These are phyloP conservation scores for Coleophora deauratella DNA, from an alignment of 2,888 invertebrate genomes.

Conservation along the genomic window DNA sequence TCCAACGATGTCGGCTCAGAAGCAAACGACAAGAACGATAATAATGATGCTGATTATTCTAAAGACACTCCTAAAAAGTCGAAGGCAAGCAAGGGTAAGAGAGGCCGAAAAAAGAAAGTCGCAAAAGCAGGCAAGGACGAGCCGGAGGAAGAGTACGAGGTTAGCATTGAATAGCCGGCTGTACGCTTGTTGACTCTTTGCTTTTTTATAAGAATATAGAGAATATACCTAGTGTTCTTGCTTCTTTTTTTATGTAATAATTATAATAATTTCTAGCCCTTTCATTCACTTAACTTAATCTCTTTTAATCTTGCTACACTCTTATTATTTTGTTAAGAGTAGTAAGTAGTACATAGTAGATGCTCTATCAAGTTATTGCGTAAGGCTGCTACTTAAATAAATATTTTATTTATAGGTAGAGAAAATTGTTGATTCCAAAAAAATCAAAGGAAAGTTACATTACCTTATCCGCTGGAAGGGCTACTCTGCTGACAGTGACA, in stretches of 20 bases:
- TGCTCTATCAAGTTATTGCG: too few relatives aligned
- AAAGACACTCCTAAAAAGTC: constrained; percentile 30
- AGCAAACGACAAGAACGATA: constrained; percentile 18
- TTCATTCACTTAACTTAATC: too few relatives aligned
- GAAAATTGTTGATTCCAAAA: constrained; percentile 80
- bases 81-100: constrained; percentile 22
- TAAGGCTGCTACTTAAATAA: not conserved
- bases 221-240: too few relatives aligned
- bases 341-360: too few relatives aligned
- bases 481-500: constrained; percentile 79
- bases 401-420: constrained; percentile 73
- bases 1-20: constrained; percentile 17
- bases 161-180: constrained; percentile 19
- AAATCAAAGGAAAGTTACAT: constrained; percentile 77
- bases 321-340: too few relatives aligned
- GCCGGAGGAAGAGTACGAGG: constrained; percentile 70
- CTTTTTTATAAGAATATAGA: too few relatives aligned
- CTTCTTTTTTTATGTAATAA: too few relatives aligned
- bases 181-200: not conserved
- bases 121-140: constrained; percentile 36
- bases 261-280: too few relatives aligned
- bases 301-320: too few relatives aligned
- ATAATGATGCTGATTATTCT: constrained; percentile 10
- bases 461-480: constrained; percentile 87
- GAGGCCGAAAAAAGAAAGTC: constrained; percentile 44